These are phyloP conservation scores for Halocaridina rubra DNA, from an alignment of 2,888 invertebrate genomes.

Conservation along the genomic window DNA sequence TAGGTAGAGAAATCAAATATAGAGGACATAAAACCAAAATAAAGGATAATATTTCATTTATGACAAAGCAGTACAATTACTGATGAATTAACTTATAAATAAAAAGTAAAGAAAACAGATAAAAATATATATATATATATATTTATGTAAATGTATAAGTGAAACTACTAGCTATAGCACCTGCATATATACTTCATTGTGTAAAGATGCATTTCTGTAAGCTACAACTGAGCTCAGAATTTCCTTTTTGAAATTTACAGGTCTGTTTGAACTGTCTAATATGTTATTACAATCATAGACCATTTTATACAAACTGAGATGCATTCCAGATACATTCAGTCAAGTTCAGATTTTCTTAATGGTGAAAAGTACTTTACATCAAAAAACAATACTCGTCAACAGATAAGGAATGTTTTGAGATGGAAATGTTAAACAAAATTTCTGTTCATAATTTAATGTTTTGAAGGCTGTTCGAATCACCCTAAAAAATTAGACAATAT, in stretches of 20 bases:
- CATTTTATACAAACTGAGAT: not conserved
- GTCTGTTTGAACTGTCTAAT: not conserved
- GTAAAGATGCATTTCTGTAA: conserved; percentile 26
- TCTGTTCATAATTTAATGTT: not conserved
- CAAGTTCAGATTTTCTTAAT: not conserved
- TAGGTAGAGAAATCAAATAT: too few species aligned
- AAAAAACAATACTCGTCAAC: not conserved
- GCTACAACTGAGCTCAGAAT: not conserved
- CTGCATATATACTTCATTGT: conserved; percentile 29
- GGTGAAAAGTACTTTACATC: too few species aligned
- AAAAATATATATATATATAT: conserved; percentile 43
- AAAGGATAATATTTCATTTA: conserved; percentile 22
- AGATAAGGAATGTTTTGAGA: not conserved
- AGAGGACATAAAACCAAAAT: not conserved
- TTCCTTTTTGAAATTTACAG: not conserved
- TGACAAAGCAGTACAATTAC: conserved; percentile 53
- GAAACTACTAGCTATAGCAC: conserved; percentile 51
- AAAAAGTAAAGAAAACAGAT: conserved; percentile 24
- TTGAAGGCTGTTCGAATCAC: not conserved
- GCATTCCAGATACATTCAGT: not conserved
- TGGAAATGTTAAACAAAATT: not conserved
- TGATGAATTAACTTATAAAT: conserved; percentile 46
- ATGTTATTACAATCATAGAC: not conserved
- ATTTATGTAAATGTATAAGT: too few species aligned
- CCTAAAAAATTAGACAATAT: not conserved